Base-by-base conservation (phyloP, 92 coral and sea anemone genomes). In the Paragorgia papillata region DNA sequence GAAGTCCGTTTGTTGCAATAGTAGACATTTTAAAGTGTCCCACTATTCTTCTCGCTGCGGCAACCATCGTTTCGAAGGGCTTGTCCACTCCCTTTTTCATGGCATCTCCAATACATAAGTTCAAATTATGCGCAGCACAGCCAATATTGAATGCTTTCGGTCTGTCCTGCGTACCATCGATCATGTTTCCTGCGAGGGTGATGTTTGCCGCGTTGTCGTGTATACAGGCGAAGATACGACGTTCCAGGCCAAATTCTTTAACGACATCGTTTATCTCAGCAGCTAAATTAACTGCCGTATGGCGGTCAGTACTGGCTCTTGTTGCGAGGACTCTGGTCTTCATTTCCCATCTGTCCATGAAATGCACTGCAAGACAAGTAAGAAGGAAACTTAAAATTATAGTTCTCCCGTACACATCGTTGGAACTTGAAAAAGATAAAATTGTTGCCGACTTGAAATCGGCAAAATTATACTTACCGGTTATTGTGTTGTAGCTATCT, bases 11-110 rank as follows among this genome's bases (percentile, higher is more conserved):
- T n/a, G n/a, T 66, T 66, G 74, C 57, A 31, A 37, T 18, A 66
- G 56, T 49, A 54, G 75, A 69, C 75, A 69, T 69, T 69, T 69
- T 69, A 49, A 69, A 69, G 26, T 69, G 75, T 31, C 75, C 75
- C 40, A 30, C 75, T 49, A 69, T 10, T 35, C 35, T 43, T 54
- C 75, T 69, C 56, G 75, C 75, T 0, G 55, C 74, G 40, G 57
- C 74, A 24, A 66, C 74, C 57, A 69, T 69, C 43, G 19, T n/a
- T 69, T 69, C 75, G 28, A 69, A 49, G 43, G 75, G 75, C 61
- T 69, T 28, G 60, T 69, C 75, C 12, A 69, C 61, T 9, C 75
- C 75, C 26, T 69, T 69, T 32, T 69, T 69, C 75, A 69, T 69
- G 1, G 75, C 75, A 69, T 69, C 75, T 46, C 59, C 57, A 22